A percentile compares a stretch with the other conserved stretches of the same genome.
Evolutionary conservation across 2,797 vertebrate genomes (phyloP).

Genomic region (Fratercula arctica): DNA sequence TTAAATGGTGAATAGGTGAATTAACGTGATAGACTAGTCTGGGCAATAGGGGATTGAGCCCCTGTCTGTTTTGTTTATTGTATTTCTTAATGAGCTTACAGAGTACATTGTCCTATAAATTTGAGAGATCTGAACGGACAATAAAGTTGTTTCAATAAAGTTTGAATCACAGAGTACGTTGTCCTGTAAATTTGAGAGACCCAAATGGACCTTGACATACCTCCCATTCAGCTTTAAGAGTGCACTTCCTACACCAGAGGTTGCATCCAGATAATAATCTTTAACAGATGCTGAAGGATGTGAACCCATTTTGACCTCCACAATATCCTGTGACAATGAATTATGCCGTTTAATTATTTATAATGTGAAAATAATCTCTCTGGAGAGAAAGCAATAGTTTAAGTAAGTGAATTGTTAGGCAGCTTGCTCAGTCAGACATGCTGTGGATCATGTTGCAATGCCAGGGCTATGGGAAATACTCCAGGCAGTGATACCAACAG

Average conservation of each 20-base stretch:
- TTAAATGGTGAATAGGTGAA: background rate
- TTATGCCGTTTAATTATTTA: background rate
- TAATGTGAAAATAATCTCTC: background rate
- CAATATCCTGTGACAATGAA: background rate
- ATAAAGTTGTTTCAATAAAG: background rate
- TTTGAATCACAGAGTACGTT: background rate
- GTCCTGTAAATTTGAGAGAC: background rate
- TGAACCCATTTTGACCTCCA: background rate
- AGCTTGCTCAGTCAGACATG: background rate
- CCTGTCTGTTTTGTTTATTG: background rate
- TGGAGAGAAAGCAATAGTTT: background rate
- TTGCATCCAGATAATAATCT: background rate
- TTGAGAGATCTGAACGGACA: background rate
- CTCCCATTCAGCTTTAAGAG: background rate
- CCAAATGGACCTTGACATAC: background rate
- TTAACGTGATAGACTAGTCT: background rate
- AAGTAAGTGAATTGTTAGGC: background rate
- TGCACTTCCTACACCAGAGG: background rate
- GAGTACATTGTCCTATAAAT: background rate
- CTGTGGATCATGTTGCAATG: background rate
- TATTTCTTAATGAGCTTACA: background rate
- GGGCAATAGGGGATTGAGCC: background rate
- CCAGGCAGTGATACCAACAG: background rate
- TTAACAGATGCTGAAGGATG: background rate
- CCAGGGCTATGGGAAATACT: background rate